Conservation (phyloP, 2,113 vertebrate species). For the Phodopus roborovskii region DNA sequence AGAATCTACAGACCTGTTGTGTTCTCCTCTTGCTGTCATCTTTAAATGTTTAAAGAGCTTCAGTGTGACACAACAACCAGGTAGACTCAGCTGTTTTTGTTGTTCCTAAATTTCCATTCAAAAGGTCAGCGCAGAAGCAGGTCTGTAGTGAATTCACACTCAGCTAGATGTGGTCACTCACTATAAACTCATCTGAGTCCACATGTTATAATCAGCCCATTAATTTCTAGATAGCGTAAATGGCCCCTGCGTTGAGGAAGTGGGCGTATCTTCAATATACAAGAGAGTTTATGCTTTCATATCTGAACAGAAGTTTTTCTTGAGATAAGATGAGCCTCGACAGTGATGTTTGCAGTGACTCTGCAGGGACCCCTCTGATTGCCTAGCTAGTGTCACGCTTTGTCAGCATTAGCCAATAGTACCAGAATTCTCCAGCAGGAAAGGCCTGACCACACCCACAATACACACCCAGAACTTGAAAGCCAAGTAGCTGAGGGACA, state of each 20-base stretch:
- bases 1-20: conserved; percentile 82
- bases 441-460: not conserved
- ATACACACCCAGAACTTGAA: not conserved
- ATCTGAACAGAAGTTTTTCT: not conserved
- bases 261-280: not conserved
- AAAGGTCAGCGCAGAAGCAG: conserved; percentile 85
- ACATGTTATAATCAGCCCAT: conserved; percentile 82
- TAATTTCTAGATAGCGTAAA: conserved; percentile 79
- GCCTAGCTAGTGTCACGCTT: not conserved
- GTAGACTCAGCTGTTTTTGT: conserved; percentile 84
- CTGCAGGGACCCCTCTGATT: too few relatives aligned
- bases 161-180: conserved; percentile 81
- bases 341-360: not conserved
- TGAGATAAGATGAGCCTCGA: not conserved
- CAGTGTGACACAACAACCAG: conserved; percentile 81
- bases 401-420: not conserved
- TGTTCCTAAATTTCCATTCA: conserved; percentile 87
- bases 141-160: conserved; percentile 86
- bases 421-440: accelerated
- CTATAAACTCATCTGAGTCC: conserved; percentile 85
- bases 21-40: conserved; percentile 83
- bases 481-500: accelerated
- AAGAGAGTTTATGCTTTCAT: not conserved
- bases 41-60: conserved; percentile 80
- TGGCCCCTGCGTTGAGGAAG: not conserved